phyloP scores from a whole-genome alignment of 35 echinoderm and acorn worm genomes.

The Lytechinus pictus region DNA sequence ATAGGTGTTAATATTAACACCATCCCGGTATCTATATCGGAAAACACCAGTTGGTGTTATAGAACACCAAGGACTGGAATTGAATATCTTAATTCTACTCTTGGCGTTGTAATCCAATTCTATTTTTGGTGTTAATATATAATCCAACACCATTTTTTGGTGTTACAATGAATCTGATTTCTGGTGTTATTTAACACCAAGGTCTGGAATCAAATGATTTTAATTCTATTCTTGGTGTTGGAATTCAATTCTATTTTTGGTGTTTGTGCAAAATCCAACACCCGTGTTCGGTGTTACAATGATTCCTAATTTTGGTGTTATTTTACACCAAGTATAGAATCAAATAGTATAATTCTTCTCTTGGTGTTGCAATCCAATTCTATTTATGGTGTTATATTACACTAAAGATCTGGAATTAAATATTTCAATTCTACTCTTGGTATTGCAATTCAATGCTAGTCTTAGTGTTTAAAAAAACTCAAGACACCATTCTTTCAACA shows the following conservation, averaged over 20 bases:
- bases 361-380: neutral
- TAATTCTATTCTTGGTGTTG: neutral
- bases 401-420: neutral
- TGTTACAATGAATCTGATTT: too few relatives aligned
- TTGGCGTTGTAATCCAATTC: too few relatives aligned
- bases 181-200: neutral
- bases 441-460: neutral
- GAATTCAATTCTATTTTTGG: neutral
- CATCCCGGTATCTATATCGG: too few relatives aligned
- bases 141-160: too few relatives aligned
- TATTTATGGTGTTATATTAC: neutral
- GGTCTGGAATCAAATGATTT: neutral
- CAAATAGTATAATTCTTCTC: neutral
- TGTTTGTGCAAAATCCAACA: too few relatives aligned
- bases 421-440: neutral
- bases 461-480: neutral
- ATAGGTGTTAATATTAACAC: too few relatives aligned
- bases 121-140: too few relatives aligned
- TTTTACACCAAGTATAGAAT: neutral
- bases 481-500: too few relatives aligned
- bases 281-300: neutral
- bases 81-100: too few relatives aligned
- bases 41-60: too few relatives aligned
- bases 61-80: too few relatives aligned
- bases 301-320: neutral